These are phyloP conservation scores for Lipophrys pholis DNA, from an alignment of 2,113 vertebrate species.

Conservation along the genomic window DNA sequence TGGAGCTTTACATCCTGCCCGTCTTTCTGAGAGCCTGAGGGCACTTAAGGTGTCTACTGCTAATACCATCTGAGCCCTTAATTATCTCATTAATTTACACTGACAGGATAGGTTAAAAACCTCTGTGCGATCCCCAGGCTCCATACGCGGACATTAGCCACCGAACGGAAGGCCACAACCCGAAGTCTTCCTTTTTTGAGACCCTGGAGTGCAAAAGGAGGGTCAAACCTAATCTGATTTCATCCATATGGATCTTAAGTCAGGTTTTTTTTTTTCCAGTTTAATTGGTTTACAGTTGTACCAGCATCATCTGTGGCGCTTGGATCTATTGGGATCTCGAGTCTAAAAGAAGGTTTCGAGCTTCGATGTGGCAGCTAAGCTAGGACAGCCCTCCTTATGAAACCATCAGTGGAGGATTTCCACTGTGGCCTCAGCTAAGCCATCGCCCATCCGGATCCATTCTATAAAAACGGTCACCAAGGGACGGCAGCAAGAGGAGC, in stretches of 20 bases:
- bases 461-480: conserved; percentile 46
- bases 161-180: conserved; percentile 65
- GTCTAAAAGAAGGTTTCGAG: conserved; percentile 30
- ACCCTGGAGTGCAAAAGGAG: conserved; percentile 74
- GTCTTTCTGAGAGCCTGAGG: conserved; percentile 61
- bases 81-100: conserved; percentile 84
- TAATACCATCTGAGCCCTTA: conserved; percentile 83
- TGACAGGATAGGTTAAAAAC: conserved; percentile 82
- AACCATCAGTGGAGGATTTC: conserved; percentile 64
- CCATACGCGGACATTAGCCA: conserved; percentile 67
- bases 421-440: conserved; percentile 59
- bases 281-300: conserved; percentile 50
- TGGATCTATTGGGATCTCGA: conserved; percentile 4
- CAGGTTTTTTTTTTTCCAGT: conserved; percentile 31
- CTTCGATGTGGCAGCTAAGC: conserved; percentile 26
- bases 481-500: conserved; percentile 45
- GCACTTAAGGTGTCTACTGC: conserved; percentile 75
- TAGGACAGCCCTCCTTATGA: conserved; percentile 36
- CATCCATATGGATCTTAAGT: conserved; percentile 57
- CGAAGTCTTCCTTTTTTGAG: conserved; percentile 47
- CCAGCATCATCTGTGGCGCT: conserved; percentile 9
- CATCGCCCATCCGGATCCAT: conserved; percentile 47
- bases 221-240: conserved; percentile 64
- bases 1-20: conserved; percentile 45
- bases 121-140: conserved; percentile 76